phyloP scores from a whole-genome alignment of 2,888 invertebrate species.

The Ypsolopha scabrella region DNA sequence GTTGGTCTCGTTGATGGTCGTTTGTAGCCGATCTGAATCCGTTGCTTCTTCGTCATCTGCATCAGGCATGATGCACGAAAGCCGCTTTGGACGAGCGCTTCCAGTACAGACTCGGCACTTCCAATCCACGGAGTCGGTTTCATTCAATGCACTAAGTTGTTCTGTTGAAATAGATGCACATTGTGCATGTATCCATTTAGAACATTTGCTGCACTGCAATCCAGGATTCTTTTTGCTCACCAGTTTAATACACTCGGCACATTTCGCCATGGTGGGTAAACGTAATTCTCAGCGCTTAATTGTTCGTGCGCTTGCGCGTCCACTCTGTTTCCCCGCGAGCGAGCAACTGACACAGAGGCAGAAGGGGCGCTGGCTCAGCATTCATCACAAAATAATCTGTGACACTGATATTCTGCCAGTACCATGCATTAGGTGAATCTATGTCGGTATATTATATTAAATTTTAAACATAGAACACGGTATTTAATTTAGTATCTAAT shows the following conservation, averaged over 20 bases:
- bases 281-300: neutral
- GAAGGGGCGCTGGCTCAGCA: too few relatives aligned
- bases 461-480: too few relatives aligned
- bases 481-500: too few relatives aligned
- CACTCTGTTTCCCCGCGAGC: neutral
- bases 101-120: constrained; percentile 2
- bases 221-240: constrained; percentile 8
- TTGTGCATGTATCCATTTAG: constrained; percentile 7
- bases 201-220: constrained; percentile 9
- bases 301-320: neutral
- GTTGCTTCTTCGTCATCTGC: constrained; percentile 17
- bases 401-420: too few relatives aligned
- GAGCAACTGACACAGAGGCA: too few relatives aligned
- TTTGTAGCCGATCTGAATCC: neutral
- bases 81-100: neutral
- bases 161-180: constrained; percentile 2
- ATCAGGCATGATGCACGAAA: neutral
- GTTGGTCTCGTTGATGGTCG: neutral
- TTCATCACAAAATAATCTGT: too few relatives aligned
- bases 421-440: too few relatives aligned
- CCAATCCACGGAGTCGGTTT: constrained; percentile 9
- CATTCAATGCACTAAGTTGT: constrained; percentile 3
- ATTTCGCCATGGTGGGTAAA: constrained; percentile 4
- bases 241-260: constrained; percentile 5
- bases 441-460: too few relatives aligned